Evolutionary conservation across 2,888 invertebrate genomes (phyloP), one percentile per base, ranked within the genome.

Genomic region (Belgica antarctica): DNA sequence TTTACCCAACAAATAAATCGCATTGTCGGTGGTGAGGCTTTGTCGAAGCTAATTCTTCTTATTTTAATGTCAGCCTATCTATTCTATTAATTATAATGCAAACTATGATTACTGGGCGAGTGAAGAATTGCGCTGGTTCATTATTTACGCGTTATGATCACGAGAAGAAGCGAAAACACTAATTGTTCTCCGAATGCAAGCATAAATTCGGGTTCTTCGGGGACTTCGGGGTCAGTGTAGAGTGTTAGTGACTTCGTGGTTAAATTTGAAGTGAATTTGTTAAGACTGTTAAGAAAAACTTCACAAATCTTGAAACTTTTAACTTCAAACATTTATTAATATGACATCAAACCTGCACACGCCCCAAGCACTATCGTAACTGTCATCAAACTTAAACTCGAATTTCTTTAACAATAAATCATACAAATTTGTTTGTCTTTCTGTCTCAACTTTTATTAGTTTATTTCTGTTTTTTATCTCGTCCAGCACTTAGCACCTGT

Each of bases 401-500:
- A 52, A 31, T 31, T 31, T 31, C 7, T 31, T 31, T 31, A 31
- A 22, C 3, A 52, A 52, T 52, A 22, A 52, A 52, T 52, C 52
- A 52, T 52, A 52, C 19, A 52, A 52, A 52, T 19, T 52, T 52
- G 52, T 52, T 52, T 52, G 22, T 8, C 8, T 52, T 52, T 52
- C 3, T 7, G 22, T 17, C 12, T 31, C n/a, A 31, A 31, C 5
- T 31, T 31, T 31, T 31, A 31, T n/a, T n/a, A n/a, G 41, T n/a
- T 52, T 41, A 41, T 4, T 12, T 41, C 41, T n/a, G 17, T 31
- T 31, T 31, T 31, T 31, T 31, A 22, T 3, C 52, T 22, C 17
- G n/a, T 17, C 22, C n/a, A 52, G 22, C 52, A 52, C 52, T 52
- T 22, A 22, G 52, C 52, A 52, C 52, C 52, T 52, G 52, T 52